Conservation (phyloP, 2,888 invertebrate genomes). For the Apamea sordens region DNA sequence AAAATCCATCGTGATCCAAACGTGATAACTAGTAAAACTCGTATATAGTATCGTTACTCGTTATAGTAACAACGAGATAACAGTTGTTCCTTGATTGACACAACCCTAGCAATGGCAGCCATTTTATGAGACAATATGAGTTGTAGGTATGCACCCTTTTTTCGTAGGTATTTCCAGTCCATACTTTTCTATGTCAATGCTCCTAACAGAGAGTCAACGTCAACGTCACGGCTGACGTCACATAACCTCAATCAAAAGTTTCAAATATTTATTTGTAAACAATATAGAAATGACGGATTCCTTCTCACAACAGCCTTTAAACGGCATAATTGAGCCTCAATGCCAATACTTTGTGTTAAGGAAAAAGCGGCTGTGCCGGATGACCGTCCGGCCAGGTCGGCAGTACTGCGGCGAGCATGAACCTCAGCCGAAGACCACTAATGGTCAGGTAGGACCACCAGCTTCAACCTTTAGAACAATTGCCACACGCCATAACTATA, state of each 20-base stretch:
- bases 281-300: slow-evolving; percentile 47
- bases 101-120: too few relatives aligned
- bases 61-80: too few relatives aligned
- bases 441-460: slow-evolving; percentile 73
- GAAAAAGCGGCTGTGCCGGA: slow-evolving; percentile 94
- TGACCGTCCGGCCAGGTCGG: slow-evolving; percentile 93
- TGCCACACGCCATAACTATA: neutral
- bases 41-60: too few relatives aligned
- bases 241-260: slow-evolving; percentile 32
- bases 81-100: too few relatives aligned
- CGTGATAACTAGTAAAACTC: too few relatives aligned
- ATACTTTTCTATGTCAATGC: too few relatives aligned
- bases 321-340: slow-evolving; percentile 72
- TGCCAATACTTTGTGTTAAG: slow-evolving; percentile 92
- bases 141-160: too few relatives aligned
- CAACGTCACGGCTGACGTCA: slow-evolving; percentile 5
- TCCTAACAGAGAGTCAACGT: too few relatives aligned
- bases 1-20: too few relatives aligned
- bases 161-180: too few relatives aligned
- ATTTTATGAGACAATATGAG: too few relatives aligned
- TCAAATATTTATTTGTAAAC: slow-evolving; percentile 48
- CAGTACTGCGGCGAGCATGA: slow-evolving; percentile 94
- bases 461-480: neutral
- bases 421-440: slow-evolving; percentile 76
- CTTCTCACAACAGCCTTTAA: slow-evolving; percentile 26